Evolutionary conservation across 2,797 vertebrate species (phyloP).

Genomic region (Peromyscus melanophrys): DNA sequence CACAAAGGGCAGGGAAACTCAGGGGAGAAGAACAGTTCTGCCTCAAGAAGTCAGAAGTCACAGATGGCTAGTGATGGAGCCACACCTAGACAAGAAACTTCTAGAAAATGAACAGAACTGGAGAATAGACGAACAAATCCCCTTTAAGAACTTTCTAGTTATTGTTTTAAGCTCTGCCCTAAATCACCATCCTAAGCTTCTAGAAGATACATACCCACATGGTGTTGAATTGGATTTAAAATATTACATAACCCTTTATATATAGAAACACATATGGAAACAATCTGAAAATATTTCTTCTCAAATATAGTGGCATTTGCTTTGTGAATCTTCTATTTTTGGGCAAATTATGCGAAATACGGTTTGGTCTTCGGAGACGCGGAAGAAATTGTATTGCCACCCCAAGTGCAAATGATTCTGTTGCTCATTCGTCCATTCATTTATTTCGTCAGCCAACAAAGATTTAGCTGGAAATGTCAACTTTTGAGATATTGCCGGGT

Average conservation of each 20-base stretch:
- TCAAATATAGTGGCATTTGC: constrained; percentile 81
- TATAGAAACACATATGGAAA: constrained; percentile 82
- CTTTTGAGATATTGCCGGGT: background rate
- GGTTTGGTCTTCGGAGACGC: constrained; percentile 58
- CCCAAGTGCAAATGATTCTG: constrained; percentile 28
- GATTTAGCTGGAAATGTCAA: constrained; percentile 32
- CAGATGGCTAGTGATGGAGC: background rate
- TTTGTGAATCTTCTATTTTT: constrained; percentile 79
- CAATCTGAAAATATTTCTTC: constrained; percentile 83
- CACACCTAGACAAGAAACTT: constrained; percentile 41
- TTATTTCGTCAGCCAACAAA: constrained; percentile 56
- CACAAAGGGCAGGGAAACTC: background rate
- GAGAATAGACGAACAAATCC: constrained; percentile 61
- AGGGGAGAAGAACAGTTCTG: background rate
- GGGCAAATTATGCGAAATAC: constrained; percentile 70
- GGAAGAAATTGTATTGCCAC: constrained; percentile 62
- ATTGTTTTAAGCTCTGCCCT: constrained; percentile 76
- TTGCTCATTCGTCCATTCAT: constrained; percentile 62
- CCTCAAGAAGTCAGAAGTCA: constrained; percentile 25
- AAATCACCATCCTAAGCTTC: constrained; percentile 64
- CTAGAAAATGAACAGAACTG: constrained; percentile 26
- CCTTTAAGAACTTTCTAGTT: constrained; percentile 62
- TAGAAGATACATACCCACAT: constrained; percentile 73
- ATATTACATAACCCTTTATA: constrained; percentile 79
- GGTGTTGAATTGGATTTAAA: constrained; percentile 81